Percentiles rank a stretch among this genome's conserved stretches.
These are phyloP conservation scores for Prinia subflava DNA, from an alignment of 2,113 vertebrate genomes.

Conservation along the genomic window DNA sequence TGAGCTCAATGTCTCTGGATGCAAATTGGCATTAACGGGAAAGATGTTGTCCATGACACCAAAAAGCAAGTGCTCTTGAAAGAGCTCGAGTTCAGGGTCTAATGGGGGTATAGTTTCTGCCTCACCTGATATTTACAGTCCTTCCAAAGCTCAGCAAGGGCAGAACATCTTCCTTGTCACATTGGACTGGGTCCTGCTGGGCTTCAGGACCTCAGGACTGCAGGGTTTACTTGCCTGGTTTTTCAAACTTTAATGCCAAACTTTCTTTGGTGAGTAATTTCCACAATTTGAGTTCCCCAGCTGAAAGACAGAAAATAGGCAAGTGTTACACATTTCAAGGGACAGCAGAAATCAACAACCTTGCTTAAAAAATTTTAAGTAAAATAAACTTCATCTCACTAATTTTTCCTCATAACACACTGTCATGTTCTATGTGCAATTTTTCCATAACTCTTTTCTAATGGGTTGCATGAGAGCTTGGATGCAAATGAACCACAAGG, in stretches of 20 bases:
- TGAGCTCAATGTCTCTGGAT: not conserved
- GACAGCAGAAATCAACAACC: not conserved
- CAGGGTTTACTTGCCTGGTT: not conserved
- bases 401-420: not conserved
- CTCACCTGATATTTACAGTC: not conserved
- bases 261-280: not conserved
- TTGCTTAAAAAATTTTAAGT: not conserved
- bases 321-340: not conserved
- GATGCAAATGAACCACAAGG: not conserved
- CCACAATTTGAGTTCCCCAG: not conserved
- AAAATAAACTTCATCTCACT: not conserved
- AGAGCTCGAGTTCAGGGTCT: not conserved
- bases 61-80: not conserved
- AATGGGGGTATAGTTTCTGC: not conserved
- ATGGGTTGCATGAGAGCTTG: constrained; percentile 5
- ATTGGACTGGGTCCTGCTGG: not conserved
- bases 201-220: not conserved
- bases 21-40: not conserved
- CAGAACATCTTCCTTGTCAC: not conserved
- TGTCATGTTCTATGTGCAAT: not conserved
- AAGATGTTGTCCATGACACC: accelerated
- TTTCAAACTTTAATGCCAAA: not conserved
- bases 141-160: not conserved
- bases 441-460: not conserved
- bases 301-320: not conserved